Evolutionary conservation across 1,140 invertebrate species (phyloP).

Genomic region (Penaeus vannamei): DNA sequence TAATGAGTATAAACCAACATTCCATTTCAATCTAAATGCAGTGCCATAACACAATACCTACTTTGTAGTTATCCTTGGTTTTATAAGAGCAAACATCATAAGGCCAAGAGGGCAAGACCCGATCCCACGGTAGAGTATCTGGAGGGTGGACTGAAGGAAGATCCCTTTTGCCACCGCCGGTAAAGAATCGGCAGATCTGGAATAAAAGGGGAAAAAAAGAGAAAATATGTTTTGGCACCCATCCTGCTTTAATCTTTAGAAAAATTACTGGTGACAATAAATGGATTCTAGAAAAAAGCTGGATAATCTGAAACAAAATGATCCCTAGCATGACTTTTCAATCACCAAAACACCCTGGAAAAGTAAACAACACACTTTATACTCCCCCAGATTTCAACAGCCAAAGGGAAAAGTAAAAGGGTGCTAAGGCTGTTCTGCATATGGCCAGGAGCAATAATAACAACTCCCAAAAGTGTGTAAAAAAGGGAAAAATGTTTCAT

Average conservation of each 20-base stretch:
- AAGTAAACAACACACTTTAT: no score
- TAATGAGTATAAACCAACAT: conserved; percentile 10
- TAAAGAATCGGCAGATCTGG: conserved; percentile 70
- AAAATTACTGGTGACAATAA: no score
- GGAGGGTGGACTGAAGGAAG: conserved; percentile 71
- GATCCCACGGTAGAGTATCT: conserved; percentile 78
- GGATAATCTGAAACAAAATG: neutral
- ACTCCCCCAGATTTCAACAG: conserved; percentile 79
- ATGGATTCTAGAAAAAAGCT: no score
- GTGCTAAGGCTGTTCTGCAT: conserved; percentile 85
- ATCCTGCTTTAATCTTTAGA: no score
- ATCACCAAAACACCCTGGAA: neutral
- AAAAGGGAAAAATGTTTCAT: conserved; percentile 77
- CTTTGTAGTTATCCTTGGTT: conserved; percentile 76
- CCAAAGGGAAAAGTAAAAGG: conserved; percentile 84
- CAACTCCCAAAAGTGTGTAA: conserved; percentile 84
- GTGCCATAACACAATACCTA: conserved; percentile 18
- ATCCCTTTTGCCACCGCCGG: conserved; percentile 68
- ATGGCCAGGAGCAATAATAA: conserved; percentile 85
- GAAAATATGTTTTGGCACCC: no score
- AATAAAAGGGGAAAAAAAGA: conserved; percentile 66
- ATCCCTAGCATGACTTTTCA: neutral
- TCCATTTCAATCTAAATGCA: neutral
- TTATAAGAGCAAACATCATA: conserved; percentile 86
- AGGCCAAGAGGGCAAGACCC: conserved; percentile 82